Evolutionary conservation across 2,888 invertebrate species (phyloP).

Genomic region (Sesia bembeciformis): DNA sequence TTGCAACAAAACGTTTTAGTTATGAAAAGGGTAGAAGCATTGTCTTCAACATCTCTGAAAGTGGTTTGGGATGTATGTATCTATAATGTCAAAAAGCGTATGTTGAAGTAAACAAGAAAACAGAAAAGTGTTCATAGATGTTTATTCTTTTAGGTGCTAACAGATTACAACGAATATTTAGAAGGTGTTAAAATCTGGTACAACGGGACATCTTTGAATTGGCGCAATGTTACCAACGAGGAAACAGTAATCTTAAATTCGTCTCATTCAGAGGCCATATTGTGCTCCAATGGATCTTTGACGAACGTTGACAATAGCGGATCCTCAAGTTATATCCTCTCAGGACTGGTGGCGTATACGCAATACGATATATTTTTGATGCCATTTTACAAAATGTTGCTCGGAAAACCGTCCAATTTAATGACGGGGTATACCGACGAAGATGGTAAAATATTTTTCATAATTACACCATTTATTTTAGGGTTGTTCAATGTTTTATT

Average conservation of each 20-base stretch:
- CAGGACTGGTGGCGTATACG: slow-evolving; percentile 86
- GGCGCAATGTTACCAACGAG: slow-evolving; percentile 52
- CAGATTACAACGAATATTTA: slow-evolving; percentile 72
- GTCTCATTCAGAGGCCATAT: slow-evolving; percentile 31
- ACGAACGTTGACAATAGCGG: slow-evolving; percentile 80
- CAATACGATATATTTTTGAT: slow-evolving; percentile 94
- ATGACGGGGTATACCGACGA: slow-evolving; percentile 89
- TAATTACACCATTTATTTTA: background rate
- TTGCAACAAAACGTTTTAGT: slow-evolving; percentile 87
- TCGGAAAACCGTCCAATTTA: slow-evolving; percentile 95
- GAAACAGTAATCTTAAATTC: slow-evolving; percentile 39
- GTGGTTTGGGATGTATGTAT: slow-evolving; percentile 86
- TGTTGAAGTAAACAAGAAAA: background rate
- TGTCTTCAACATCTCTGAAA: slow-evolving; percentile 84
- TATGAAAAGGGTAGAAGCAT: slow-evolving; percentile 77
- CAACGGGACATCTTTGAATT: slow-evolving; percentile 61
- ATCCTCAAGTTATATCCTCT: slow-evolving; percentile 81
- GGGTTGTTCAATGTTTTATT: slow-evolving; percentile 9
- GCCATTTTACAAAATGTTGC: slow-evolving; percentile 89
- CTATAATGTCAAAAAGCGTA: background rate
- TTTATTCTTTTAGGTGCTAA: slow-evolving; percentile 48
- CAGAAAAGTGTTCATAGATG: background rate
- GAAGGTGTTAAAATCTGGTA: slow-evolving; percentile 82
- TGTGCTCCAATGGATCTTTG: slow-evolving; percentile 77
- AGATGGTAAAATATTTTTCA: slow-evolving; percentile 74